Conservation (phyloP, 2,113 vertebrate species). For the Cyprinus carpio region DNA sequence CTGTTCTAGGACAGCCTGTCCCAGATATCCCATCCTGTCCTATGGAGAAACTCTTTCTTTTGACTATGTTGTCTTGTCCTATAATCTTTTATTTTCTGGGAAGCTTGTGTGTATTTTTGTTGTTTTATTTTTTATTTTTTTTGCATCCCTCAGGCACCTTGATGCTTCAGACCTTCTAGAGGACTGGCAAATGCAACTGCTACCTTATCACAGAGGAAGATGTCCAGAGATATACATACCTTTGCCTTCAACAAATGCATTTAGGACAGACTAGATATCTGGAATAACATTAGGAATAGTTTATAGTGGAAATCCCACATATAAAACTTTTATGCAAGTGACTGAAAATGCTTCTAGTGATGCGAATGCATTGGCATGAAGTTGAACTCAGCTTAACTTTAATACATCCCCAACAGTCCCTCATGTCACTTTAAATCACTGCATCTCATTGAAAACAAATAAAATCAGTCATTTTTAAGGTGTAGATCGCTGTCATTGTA, state of each 20-base stretch:
- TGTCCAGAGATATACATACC: neutral
- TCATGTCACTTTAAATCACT: neutral
- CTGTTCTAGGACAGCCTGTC: slow-evolving; percentile 1
- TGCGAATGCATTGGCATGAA: neutral
- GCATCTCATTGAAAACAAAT: neutral
- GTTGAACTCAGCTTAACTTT: neutral
- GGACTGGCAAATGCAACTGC: neutral
- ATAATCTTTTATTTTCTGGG: slow-evolving; percentile 10
- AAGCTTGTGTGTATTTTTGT: neutral
- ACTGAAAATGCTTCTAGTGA: neutral
- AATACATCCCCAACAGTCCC: neutral
- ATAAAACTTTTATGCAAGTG: neutral
- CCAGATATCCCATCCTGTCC: slow-evolving; percentile 17
- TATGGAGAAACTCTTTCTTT: slow-evolving; percentile 16
- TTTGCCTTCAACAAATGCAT: neutral
- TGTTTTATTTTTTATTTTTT: neutral
- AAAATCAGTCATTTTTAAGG: neutral
- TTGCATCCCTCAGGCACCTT: neutral
- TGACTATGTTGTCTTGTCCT: neutral
- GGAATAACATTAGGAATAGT: neutral
- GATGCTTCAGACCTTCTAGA: neutral
- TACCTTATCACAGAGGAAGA: neutral
- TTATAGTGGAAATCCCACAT: neutral
- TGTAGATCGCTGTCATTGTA: neutral
- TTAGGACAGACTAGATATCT: neutral